Evolutionary conservation across 1,140 invertebrate genomes (phyloP), one percentile per base, ranked within the genome.

Genomic region (Atta cephalotes): DNA sequence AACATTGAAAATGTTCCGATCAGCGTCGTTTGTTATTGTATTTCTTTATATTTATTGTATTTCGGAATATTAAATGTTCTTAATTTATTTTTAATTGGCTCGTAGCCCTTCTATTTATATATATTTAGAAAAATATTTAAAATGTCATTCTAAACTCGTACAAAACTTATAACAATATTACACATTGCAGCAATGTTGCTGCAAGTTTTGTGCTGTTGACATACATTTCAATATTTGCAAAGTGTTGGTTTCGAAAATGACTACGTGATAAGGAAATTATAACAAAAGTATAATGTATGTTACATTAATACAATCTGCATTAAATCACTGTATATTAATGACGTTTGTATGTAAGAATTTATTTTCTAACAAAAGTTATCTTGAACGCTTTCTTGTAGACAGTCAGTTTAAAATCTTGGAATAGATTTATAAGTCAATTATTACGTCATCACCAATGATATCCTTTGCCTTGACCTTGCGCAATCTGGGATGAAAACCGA

Each of bases 311-410:
- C 21, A 68, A 68, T 28, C 70, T 51, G 21, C 25, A 72, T 28
- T 51, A 51, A 51, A 51, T 72, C 16, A 21, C 7, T 71, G 4
- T 31, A 31, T 35, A 56, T 21, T 14, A 71, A 39, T 45, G n/a
- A 62, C n/a, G 21, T 60, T n/a, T 60, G 3, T 45, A 60, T 56
- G 35, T 25, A 76, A 62, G 14, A 45, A 39, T 63, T 28, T 63
- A 78, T 18, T 49, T 78, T 49, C 35, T 45, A 63, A 10, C 21
- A n/a, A 62, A 63, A 45, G 16, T 45, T 25, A 78, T 63, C 39
- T 62, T 14, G 35, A 77, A 51, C 5, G 2, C 9, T 28, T 63
- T 10, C 16, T 49, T 16, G 51, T 12, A 31, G 6, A 31, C 6
- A 31, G 14, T 51, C 18, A 10, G 2, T 1, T 18, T 16, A 21